Percentiles rank a stretch among this genome's conserved stretches.
Evolutionary conservation across 1,140 invertebrate genomes (phyloP).

Genomic region (Paraescarpia echinospica): DNA sequence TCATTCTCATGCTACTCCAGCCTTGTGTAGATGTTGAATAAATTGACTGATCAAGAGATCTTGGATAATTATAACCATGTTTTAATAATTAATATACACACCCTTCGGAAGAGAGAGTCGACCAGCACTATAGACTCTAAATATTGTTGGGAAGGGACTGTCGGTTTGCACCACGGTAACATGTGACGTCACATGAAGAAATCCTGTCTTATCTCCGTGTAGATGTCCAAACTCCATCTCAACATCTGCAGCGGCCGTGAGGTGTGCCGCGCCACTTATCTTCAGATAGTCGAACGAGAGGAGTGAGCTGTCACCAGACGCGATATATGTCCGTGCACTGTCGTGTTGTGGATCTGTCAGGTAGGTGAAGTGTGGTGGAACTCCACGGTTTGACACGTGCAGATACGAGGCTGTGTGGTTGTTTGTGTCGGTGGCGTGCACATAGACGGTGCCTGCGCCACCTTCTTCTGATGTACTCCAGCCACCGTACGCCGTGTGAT

Average conservation of each 20-base stretch:
- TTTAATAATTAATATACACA: slow-evolving; percentile 22
- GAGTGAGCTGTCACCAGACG: slow-evolving; percentile 24
- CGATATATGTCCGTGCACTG: slow-evolving; percentile 39
- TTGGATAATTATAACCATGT: not conserved
- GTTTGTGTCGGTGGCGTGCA: slow-evolving; percentile 25
- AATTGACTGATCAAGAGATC: not conserved
- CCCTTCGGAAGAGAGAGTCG: slow-evolving; percentile 39
- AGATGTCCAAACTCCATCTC: slow-evolving; percentile 34
- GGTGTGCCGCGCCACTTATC: slow-evolving; percentile 38
- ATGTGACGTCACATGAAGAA: slow-evolving; percentile 37
- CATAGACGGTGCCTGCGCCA: slow-evolving; percentile 43
- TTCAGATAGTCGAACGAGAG: slow-evolving; percentile 37
- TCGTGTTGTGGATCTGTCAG: slow-evolving; percentile 34
- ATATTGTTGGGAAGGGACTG: slow-evolving; percentile 40
- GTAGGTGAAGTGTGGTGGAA: slow-evolving; percentile 34
- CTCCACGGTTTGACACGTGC: slow-evolving; percentile 37
- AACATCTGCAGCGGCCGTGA: slow-evolving; percentile 34
- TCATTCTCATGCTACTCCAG: not conserved
- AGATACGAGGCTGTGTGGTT: slow-evolving; percentile 29
- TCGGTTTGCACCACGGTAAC: slow-evolving; percentile 35
- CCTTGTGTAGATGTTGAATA: not conserved
- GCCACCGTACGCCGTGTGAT: slow-evolving; percentile 40
- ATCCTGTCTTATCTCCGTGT: slow-evolving; percentile 41
- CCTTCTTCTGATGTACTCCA: slow-evolving; percentile 38
- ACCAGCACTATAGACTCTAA: slow-evolving; percentile 40